Evolutionary conservation across 2,888 invertebrate genomes (phyloP), one percentile per base, ranked within the genome.

Genomic region (Netelia melanura): DNA sequence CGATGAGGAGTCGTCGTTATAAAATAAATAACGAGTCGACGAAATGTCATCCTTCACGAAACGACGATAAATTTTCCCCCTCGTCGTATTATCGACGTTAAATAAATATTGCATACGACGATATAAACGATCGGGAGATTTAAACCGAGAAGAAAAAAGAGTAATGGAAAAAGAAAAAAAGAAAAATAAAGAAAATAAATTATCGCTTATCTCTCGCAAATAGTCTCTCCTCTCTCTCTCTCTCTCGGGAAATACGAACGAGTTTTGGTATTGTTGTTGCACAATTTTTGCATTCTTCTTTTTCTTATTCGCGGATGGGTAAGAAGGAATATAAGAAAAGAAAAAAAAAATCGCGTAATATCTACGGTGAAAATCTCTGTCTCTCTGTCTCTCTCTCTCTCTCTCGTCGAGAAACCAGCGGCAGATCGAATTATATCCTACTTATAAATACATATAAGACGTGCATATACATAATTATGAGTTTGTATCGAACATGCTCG

Each of bases 391-490:
- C 71, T 52, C 10, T 23, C 64, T 23, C 58, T 61, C 77, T 77
- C 82, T 67, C n/a, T 6, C 38, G 10, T 8, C 52, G 6, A 43
- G 62, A 64, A n/a, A 71, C 48, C 68, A 67, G 23, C 68, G 56
- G 9, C 62, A 54, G 52, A n/a, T 58, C 48, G 64, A 82, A 82
- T 77, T 77, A 82, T 82, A 72, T 52, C 30, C 80, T 44, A 72
- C 44, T 62, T 74, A 62, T 43, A 52, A 43, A 52, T 38, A 65
- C 17, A 64, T 52, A 48, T 48, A 48, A 54, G 38, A 17, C 43
- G 23, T 67, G 52, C 68, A 52, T 74, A 68, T 78, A 78, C 67
- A 78, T 78, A 68, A 68, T 83, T 74, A 83, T 68, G 83, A 78
- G 74, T 25, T 74, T 78, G 68, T 74, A 68, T 79, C 56, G 74